These are phyloP conservation scores for Esox masquinongy DNA, from an alignment of 2,797 vertebrate genomes.

Conservation along the genomic window DNA sequence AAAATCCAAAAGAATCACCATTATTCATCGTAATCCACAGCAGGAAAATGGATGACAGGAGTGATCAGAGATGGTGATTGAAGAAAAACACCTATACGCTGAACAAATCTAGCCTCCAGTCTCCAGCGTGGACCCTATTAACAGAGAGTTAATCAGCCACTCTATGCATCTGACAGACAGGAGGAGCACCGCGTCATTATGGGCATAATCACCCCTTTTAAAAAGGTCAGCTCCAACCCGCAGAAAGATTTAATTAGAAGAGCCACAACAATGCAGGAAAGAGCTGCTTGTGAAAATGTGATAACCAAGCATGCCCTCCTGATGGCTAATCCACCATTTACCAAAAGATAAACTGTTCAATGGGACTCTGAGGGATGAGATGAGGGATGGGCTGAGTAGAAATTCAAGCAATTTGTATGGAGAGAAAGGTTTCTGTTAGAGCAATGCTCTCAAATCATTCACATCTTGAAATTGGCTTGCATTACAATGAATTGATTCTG, in stretches of 20 bases:
- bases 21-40: not conserved
- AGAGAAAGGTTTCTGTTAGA: not conserved
- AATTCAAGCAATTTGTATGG: not conserved
- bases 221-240: not conserved
- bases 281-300: not conserved
- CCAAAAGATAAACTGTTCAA: not conserved
- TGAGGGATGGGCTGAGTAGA: not conserved
- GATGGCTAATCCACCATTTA: not conserved
- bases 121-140: constrained; percentile 80
- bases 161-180: constrained; percentile 11
- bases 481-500: constrained; percentile 82
- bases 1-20: not conserved
- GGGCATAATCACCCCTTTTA: not conserved
- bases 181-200: not conserved
- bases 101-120: not conserved
- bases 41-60: not conserved
- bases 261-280: not conserved
- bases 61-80: not conserved
- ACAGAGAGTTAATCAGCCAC: constrained; percentile 79
- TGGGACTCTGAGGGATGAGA: not conserved
- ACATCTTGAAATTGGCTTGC: constrained; percentile 63
- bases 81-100: not conserved
- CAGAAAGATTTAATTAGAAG: not conserved
- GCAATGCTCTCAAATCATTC: not conserved
- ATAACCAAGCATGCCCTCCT: not conserved